Percentiles rank a stretch among this genome's conserved stretches.
phyloP scores from a whole-genome alignment of 1,140 invertebrate genomes.

The Episyrphus balteatus region DNA sequence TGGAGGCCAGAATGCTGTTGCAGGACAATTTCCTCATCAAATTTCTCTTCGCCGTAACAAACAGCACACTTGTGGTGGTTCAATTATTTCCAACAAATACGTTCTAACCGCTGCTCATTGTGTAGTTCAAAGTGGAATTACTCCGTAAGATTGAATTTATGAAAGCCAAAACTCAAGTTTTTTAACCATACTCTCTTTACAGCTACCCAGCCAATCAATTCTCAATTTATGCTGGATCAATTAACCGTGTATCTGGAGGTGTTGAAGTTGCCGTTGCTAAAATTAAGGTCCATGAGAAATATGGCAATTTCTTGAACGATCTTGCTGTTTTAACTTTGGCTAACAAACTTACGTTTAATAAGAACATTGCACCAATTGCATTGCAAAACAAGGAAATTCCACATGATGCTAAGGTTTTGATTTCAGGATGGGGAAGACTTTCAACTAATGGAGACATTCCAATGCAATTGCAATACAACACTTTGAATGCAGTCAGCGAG shows the following conservation, averaged over 20 bases:
- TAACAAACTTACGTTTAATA: conserved; percentile 17
- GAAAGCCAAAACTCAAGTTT: not conserved
- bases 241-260: conserved; percentile 11
- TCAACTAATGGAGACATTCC: conserved; percentile 13
- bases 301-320: conserved; percentile 32
- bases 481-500: conserved; percentile 10
- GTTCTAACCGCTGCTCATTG: conserved; percentile 50
- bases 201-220: conserved; percentile 5
- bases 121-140: conserved; percentile 8
- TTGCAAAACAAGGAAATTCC: conserved; percentile 23
- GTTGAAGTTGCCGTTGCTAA: conserved; percentile 9
- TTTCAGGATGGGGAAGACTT: conserved; percentile 43
- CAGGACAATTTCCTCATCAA: conserved; percentile 39
- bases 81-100: conserved; percentile 40
- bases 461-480: conserved; percentile 7
- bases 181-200: not conserved
- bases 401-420: conserved; percentile 9
- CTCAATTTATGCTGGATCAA: conserved; percentile 16
- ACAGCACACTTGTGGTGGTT: conserved; percentile 44
- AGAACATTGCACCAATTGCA: conserved; percentile 24
- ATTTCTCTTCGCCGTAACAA: conserved; percentile 33
- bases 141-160: conserved; percentile 2
- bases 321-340: conserved; percentile 39
- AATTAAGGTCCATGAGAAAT: conserved; percentile 30
- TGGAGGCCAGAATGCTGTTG: conserved; percentile 36